Evolutionary conservation across 2,797 vertebrate species (phyloP).

Genomic region (Rhincodon typus): DNA sequence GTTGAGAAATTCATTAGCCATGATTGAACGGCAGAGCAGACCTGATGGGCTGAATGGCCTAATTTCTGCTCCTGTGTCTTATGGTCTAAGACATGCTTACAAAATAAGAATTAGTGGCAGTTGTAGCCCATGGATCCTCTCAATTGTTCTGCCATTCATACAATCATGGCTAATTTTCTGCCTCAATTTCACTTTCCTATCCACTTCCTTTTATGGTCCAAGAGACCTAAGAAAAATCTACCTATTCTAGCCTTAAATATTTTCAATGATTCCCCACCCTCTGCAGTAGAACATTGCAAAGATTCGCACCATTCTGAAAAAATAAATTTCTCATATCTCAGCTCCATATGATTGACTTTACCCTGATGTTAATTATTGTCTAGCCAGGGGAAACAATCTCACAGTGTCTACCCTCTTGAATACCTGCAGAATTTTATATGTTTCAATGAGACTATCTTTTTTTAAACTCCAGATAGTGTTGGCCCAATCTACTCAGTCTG

Average conservation of each 20-base stretch:
- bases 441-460: background rate
- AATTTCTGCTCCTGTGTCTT: too few species aligned
- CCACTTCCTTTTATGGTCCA: background rate
- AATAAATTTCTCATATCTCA: background rate
- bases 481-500: background rate
- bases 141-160: background rate
- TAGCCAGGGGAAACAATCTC: background rate
- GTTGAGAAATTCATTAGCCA: too few species aligned
- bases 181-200: too few species aligned
- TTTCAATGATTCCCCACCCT: background rate
- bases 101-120: background rate
- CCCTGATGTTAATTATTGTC: background rate
- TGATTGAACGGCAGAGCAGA: too few species aligned
- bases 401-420: background rate
- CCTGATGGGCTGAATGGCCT: too few species aligned
- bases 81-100: background rate
- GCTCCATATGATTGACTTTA: background rate
- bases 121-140: background rate
- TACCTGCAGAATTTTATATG: background rate
- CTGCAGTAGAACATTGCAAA: background rate
- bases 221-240: background rate
- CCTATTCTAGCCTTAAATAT: background rate
- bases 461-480: background rate
- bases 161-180: background rate
- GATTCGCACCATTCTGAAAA: too few species aligned